Base-by-base conservation (phyloP, 2,113 vertebrate species). In the Marcusenius ussheri region DNA sequence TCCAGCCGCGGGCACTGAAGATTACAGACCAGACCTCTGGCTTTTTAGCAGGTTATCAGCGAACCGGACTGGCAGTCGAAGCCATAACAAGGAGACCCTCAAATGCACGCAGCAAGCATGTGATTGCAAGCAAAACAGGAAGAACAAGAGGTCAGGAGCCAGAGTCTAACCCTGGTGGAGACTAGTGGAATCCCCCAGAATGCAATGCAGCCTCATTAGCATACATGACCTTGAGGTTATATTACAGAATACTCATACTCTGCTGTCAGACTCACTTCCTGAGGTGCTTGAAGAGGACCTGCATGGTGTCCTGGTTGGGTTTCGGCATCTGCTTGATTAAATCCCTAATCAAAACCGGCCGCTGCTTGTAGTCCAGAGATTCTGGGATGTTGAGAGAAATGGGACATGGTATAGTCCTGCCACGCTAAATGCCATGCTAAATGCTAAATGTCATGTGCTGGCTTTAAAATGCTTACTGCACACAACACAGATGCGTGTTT, bases 301-400 rank as follows among this genome's bases (percentile, higher is more conserved):
- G 97, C 98, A 99, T 99, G 83, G 98, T 99, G 93, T 99, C 98
- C 35, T 99, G 98, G 94, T 99, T 98, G 66, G 98, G 96, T 92
- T 96, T 97, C 93, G 98, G 98, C 94, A 99, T 95, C 94, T 97
- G 97, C 91, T 94, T 96, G 91, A 99, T 97, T 94, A 98, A 93
- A 6, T 98, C 98, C 94, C 96, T 98, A 93, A 98, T 96, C 88
- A 96, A 94, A 91, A 96, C 91, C 27, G 98, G 95, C 83, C 97
- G 95, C 89, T 97, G 97, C 91, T 96, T 97, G 89, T 97, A 94
- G 90, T 99, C 98, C 92, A 95, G 92, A 47, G 56, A 93, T 92
- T 99, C 98, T 99, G 95, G 85, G 92, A 90, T 53, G 45, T 46
- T 13, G 39, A 92, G 93, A 85, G 92, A 46, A 89, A 88, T 80